Conservation (phyloP, 2,888 invertebrate species). For the Nephrotoma flavescens region DNA sequence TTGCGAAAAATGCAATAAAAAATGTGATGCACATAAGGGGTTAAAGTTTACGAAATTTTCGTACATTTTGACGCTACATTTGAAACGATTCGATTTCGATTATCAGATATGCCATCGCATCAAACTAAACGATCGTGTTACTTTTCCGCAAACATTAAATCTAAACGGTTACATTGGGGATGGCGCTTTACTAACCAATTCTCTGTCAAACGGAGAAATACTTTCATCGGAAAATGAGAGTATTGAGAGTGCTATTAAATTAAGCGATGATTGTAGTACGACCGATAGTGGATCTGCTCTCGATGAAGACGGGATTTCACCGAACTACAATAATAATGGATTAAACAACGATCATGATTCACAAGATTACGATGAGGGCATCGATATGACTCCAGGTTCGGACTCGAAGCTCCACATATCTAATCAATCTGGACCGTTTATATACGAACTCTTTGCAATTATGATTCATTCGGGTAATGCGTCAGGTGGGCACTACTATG, state of each 20-base stretch:
- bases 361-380: constrained; percentile 54
- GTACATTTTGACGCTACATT: constrained; percentile 69
- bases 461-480: constrained; percentile 89
- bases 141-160: constrained; percentile 65
- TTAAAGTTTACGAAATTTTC: constrained; percentile 75
- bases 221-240: constrained; percentile 31
- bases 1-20: constrained; percentile 73
- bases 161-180: constrained; percentile 54
- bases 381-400: constrained; percentile 42
- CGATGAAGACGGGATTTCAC: constrained; percentile 40
- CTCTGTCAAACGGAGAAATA: constrained; percentile 13
- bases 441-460: constrained; percentile 77
- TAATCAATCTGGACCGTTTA: constrained; percentile 46
- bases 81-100: constrained; percentile 84
- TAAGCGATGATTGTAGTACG: constrained; percentile 48
- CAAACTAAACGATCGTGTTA: constrained; percentile 76
- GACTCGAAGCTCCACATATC: constrained; percentile 26
- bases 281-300: constrained; percentile 53
- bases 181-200: constrained; percentile 15
- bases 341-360: constrained; percentile 22
- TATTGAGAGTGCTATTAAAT: constrained; percentile 32
- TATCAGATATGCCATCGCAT: constrained; percentile 69
- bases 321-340: constrained; percentile 8
- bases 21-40: constrained; percentile 82
- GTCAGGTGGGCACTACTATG: constrained; percentile 82